Percentiles rank a stretch among this genome's conserved stretches.
Conservation (phyloP, 2,113 vertebrate species). For the Pardalotus punctatus region DNA sequence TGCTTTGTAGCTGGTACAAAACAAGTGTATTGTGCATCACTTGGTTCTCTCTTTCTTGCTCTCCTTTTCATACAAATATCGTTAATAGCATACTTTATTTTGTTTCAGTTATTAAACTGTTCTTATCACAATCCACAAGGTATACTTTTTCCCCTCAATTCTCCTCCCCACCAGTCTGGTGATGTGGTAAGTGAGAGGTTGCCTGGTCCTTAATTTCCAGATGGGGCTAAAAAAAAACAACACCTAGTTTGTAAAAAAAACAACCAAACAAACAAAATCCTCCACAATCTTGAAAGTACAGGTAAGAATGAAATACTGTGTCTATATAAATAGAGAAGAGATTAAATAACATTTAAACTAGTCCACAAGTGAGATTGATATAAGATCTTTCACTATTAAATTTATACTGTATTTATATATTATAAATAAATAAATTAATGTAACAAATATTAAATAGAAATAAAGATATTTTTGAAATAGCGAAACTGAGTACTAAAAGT, state of each 20-base stretch:
- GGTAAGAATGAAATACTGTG: background rate
- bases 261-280: background rate
- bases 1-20: background rate
- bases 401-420: background rate
- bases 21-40: background rate
- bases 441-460: too few species aligned
- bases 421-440: too few species aligned
- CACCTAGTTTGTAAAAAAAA: background rate
- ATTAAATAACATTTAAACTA: background rate
- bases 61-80: background rate
- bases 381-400: background rate
- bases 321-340: background rate
- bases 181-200: background rate
- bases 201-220: background rate
- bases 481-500: background rate
- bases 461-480: background rate
- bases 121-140: background rate
- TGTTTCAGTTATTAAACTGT: background rate
- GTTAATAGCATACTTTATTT: background rate
- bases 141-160: background rate
- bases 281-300: background rate
- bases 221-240: background rate
- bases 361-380: background rate
- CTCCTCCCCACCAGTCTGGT: too few species aligned
- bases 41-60: background rate